Conservation (phyloP, 2,113 vertebrate genomes). For the Chamaetylas fuelleborni region DNA sequence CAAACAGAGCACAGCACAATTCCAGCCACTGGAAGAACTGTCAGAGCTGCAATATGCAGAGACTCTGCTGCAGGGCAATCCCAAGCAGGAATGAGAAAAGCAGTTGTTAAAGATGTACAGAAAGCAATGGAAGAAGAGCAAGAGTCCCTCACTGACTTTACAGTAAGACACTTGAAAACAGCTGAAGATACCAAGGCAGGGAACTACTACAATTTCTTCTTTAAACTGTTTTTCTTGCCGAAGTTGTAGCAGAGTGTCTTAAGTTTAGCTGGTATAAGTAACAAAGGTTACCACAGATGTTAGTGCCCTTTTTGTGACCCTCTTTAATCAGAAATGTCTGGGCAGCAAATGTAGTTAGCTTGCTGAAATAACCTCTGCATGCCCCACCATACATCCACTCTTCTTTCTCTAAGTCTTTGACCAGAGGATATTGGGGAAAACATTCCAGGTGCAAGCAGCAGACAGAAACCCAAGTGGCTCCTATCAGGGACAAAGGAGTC, state of each 20-base stretch:
- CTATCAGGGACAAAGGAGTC: neutral
- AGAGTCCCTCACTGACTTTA: neutral
- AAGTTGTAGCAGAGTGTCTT: neutral
- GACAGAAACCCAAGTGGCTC: neutral
- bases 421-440: neutral
- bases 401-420: neutral
- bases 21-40: neutral
- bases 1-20: neutral
- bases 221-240: neutral
- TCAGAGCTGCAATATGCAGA: neutral
- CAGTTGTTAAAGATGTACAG: neutral
- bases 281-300: neutral
- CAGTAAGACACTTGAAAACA: neutral
- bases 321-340: neutral
- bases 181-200: neutral
- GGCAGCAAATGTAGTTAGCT: neutral
- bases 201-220: neutral
- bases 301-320: neutral
- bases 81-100: fast-evolving
- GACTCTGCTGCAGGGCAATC: neutral
- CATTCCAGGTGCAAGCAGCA: neutral
- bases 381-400: neutral
- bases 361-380: neutral
- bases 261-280: neutral
- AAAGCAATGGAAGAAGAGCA: neutral